These are phyloP conservation scores for Drosophila peninsularis DNA, from an alignment of 2,888 invertebrate genomes.

Conservation along the genomic window DNA sequence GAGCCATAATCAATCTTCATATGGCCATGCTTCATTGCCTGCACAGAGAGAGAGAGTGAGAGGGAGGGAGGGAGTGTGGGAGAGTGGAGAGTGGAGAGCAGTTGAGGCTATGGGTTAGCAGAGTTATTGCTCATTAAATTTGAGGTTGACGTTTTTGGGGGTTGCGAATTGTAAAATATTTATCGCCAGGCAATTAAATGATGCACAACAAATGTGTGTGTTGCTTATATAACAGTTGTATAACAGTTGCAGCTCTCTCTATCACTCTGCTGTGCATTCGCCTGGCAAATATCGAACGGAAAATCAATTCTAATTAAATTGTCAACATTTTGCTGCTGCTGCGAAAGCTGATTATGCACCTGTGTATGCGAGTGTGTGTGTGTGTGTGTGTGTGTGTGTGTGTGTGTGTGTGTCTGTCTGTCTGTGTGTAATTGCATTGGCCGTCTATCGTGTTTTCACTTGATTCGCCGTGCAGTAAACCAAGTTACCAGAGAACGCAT, in stretches of 20 bases:
- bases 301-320: slow-evolving; percentile 84
- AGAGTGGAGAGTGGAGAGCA: not conserved
- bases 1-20: slow-evolving; percentile 75
- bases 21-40: slow-evolving; percentile 69
- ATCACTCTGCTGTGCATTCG: slow-evolving; percentile 62
- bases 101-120: slow-evolving; percentile 4
- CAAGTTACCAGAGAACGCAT: slow-evolving; percentile 38
- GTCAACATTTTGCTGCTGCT: slow-evolving; percentile 62
- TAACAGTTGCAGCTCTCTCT: slow-evolving; percentile 24
- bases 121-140: slow-evolving; percentile 71
- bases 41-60: not conserved
- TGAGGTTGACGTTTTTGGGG: slow-evolving; percentile 16
- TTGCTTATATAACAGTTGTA: slow-evolving; percentile 35
- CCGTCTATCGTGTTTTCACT: slow-evolving; percentile 50
- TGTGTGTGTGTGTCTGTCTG: slow-evolving; percentile 16
- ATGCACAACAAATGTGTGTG: slow-evolving; percentile 33
- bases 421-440: slow-evolving; percentile 39
- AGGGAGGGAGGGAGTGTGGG: not conserved
- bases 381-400: slow-evolving; percentile 16
- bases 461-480: slow-evolving; percentile 56
- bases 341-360: slow-evolving; percentile 67
- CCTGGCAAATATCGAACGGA: slow-evolving; percentile 83
- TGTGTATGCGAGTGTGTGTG: slow-evolving; percentile 10
- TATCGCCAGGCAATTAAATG: slow-evolving; percentile 63
- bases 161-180: slow-evolving; percentile 22